phyloP scores from a whole-genome alignment of 92 coral and sea anemone species.

The Porites lobata region DNA sequence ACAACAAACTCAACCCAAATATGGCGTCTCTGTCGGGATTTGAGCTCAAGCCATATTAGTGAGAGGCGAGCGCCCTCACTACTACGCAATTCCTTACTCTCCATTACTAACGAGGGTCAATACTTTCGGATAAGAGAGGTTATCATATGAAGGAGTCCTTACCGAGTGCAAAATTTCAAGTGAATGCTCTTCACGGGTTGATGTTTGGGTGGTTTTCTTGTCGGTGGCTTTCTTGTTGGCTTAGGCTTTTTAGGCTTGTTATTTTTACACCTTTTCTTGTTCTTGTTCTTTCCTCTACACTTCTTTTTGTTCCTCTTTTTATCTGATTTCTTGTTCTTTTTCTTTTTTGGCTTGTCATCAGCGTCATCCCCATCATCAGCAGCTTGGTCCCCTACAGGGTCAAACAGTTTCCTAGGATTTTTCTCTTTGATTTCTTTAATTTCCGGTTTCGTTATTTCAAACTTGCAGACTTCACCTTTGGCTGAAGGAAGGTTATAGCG shows the following conservation, averaged over 20 bases:
- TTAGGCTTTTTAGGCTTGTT: background rate
- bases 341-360: background rate
- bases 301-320: constrained; percentile 18
- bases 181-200: constrained; percentile 51
- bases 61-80: too few species aligned
- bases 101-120: too few species aligned
- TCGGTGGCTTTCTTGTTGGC: constrained; percentile 11
- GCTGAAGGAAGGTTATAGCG: constrained; percentile 87
- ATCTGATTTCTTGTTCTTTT: background rate
- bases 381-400: constrained; percentile 25
- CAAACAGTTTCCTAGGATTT: constrained; percentile 36
- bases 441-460: constrained; percentile 50
- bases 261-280: background rate
- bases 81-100: too few species aligned
- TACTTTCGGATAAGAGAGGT: background rate
- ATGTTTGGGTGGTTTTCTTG: constrained; percentile 37
- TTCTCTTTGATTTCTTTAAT: constrained; percentile 58
- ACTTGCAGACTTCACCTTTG: constrained; percentile 81
- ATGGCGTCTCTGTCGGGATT: too few species aligned
- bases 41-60: too few species aligned
- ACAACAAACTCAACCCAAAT: too few species aligned
- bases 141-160: constrained; percentile 1
- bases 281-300: background rate
- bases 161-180: constrained; percentile 69
- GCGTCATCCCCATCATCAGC: constrained; percentile 2